These are phyloP conservation scores for Timema podura DNA, from an alignment of 2,888 invertebrate genomes.

Conservation along the genomic window DNA sequence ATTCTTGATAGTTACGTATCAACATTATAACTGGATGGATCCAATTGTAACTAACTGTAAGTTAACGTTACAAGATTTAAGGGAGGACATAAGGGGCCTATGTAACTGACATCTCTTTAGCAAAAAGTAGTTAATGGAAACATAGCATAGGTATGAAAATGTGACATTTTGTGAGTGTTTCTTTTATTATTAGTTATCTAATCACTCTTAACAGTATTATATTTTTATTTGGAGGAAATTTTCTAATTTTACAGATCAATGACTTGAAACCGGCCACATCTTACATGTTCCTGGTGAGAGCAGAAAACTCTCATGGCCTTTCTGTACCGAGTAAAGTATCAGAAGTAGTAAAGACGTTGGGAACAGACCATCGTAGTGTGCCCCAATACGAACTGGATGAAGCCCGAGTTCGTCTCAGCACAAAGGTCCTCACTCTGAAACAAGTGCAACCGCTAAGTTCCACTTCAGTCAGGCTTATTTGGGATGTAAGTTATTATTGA, in stretches of 20 bases:
- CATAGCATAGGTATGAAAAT: too few species aligned
- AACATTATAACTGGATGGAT: too few species aligned
- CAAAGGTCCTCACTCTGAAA: constrained; percentile 70
- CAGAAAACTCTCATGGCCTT: constrained; percentile 80
- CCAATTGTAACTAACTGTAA: too few species aligned
- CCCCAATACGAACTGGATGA: constrained; percentile 73
- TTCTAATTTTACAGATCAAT: constrained; percentile 48
- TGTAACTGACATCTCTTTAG: too few species aligned
- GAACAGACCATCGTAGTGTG: constrained; percentile 47
- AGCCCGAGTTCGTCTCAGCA: constrained; percentile 70
- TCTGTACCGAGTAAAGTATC: constrained; percentile 77
- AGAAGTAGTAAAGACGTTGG: constrained; percentile 62
- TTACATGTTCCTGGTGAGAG: constrained; percentile 81
- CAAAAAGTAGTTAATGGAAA: too few species aligned
- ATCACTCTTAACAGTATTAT: too few species aligned
- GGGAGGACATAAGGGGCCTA: too few species aligned
- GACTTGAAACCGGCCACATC: constrained; percentile 73
- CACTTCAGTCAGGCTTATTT: constrained; percentile 71
- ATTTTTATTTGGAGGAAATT: constrained; percentile 9
- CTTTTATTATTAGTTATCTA: too few species aligned
- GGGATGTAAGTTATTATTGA: constrained; percentile 61
- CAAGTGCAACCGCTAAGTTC: constrained; percentile 64
- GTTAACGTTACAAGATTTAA: too few species aligned
- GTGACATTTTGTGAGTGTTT: too few species aligned
- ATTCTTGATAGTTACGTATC: too few species aligned